Conservation (phyloP, 2,113 vertebrate genomes). For the Scolopax mira region DNA sequence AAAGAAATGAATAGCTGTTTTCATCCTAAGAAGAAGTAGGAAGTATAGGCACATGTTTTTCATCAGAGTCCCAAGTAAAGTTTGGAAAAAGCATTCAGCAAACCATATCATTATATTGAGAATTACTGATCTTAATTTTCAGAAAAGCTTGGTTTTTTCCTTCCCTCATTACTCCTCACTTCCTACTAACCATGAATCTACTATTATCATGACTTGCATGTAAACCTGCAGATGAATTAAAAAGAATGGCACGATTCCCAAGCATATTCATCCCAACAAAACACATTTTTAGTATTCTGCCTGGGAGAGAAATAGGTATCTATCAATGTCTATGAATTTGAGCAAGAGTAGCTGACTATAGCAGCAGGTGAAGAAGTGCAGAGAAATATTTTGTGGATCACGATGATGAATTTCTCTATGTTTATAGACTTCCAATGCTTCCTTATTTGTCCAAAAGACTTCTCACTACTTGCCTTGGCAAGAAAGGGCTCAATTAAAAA, state of each 20-base stretch:
- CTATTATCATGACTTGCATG: not conserved
- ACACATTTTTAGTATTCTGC: slow-evolving; percentile 9
- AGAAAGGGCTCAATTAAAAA: not conserved
- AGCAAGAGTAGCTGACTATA: slow-evolving; percentile 36
- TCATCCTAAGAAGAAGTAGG: not conserved
- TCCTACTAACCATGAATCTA: not conserved
- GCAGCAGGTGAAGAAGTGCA: not conserved
- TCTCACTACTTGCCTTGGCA: not conserved
- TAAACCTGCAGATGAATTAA: slow-evolving; percentile 8
- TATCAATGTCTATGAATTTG: slow-evolving; percentile 12
- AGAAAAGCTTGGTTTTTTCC: not conserved
- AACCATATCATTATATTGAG: not conserved
- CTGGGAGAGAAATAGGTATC: slow-evolving; percentile 13
- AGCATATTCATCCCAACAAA: slow-evolving; percentile 9
- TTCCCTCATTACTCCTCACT: not conserved
- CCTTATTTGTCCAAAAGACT: not conserved
- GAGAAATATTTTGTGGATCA: slow-evolving; percentile 5
- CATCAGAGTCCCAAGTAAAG: not conserved
- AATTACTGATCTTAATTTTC: not conserved
- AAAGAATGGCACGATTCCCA: not conserved
- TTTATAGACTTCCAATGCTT: slow-evolving; percentile 5
- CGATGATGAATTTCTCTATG: not conserved
- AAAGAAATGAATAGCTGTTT: not conserved
- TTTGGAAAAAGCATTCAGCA: not conserved
- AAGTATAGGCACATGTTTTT: not conserved